Percentiles rank a stretch among this genome's conserved stretches.
Conservation (phyloP, 2,888 invertebrate species). For the Brachyopa scutellaris region DNA sequence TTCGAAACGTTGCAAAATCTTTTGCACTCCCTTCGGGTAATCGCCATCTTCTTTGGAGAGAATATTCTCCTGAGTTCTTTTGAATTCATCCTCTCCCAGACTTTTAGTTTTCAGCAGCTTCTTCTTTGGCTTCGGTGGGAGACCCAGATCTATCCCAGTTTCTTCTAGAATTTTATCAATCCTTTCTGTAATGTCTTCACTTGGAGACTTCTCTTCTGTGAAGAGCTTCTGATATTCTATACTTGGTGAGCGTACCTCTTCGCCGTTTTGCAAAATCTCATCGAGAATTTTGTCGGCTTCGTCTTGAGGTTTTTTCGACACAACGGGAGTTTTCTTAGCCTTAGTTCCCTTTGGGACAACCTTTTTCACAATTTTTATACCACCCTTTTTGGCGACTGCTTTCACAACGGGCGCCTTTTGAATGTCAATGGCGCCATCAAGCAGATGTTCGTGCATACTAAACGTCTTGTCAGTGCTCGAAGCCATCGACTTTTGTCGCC, state of each 20-base stretch:
- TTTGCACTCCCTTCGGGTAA: conserved; percentile 76
- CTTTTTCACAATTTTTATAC: conserved; percentile 78
- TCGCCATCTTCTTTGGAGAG: conserved; percentile 73
- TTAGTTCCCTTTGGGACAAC: conserved; percentile 79
- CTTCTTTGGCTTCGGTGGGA: conserved; percentile 75
- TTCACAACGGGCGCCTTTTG: conserved; percentile 75
- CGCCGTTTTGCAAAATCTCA: conserved; percentile 77
- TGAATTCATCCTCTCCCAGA: conserved; percentile 77
- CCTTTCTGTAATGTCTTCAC: conserved; percentile 80
- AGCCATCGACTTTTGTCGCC: conserved; percentile 74
- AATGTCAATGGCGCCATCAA: conserved; percentile 80
- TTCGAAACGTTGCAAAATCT: conserved; percentile 79
- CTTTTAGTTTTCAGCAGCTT: conserved; percentile 78
- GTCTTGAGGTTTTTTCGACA: conserved; percentile 60
- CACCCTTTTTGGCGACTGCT: conserved; percentile 75
- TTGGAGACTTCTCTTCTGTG: conserved; percentile 80
- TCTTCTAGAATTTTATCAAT: conserved; percentile 80
- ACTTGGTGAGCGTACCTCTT: conserved; percentile 78
- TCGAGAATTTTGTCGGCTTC: conserved; percentile 79
- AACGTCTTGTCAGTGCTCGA: conserved; percentile 73
- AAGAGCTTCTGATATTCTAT: conserved; percentile 80
- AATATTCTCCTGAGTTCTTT: conserved; percentile 64
- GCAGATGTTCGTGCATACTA: conserved; percentile 80
- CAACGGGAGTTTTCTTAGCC: conserved; percentile 68
- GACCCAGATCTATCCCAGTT: conserved; percentile 78